Evolutionary conservation across 2,888 invertebrate genomes (phyloP).

Genomic region (Drosophila affinis): DNA sequence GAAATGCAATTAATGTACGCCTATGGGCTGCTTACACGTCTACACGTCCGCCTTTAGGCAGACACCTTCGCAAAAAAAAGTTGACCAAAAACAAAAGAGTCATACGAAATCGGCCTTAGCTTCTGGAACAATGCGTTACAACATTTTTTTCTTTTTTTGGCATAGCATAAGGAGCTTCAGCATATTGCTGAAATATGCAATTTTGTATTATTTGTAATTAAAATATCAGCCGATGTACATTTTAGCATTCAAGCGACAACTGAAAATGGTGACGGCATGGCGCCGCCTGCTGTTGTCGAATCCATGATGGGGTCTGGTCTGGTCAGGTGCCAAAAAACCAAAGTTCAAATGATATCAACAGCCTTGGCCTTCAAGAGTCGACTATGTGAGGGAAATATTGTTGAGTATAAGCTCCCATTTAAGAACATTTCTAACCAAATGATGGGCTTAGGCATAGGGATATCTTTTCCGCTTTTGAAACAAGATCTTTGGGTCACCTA

Average conservation of each 20-base stretch:
- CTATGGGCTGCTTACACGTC: conserved; percentile 39
- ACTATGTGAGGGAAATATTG: conserved; percentile 10
- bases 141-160: conserved; percentile 2
- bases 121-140: conserved; percentile 40
- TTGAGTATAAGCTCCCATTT: neutral
- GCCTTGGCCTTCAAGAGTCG: conserved; percentile 71
- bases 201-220: conserved; percentile 20
- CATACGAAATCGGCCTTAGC: conserved; percentile 24
- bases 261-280: conserved; percentile 34
- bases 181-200: conserved; percentile 7
- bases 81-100: conserved; percentile 13
- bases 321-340: conserved; percentile 62
- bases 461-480: neutral
- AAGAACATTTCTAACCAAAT: neutral
- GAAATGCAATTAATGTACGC: conserved; percentile 69
- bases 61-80: conserved; percentile 69
- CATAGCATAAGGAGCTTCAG: conserved; percentile 1
- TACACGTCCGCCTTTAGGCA: conserved; percentile 59
- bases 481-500: conserved; percentile 35
- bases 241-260: conserved; percentile 25
- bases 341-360: conserved; percentile 50
- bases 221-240: conserved; percentile 23
- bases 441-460: too few relatives aligned
- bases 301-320: conserved; percentile 35
- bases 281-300: conserved; percentile 31